A percentile compares a stretch with the other conserved stretches of the same genome.
Evolutionary conservation across 1,140 invertebrate genomes (phyloP).

Genomic region (Ceratoteleas bidentatus): DNA sequence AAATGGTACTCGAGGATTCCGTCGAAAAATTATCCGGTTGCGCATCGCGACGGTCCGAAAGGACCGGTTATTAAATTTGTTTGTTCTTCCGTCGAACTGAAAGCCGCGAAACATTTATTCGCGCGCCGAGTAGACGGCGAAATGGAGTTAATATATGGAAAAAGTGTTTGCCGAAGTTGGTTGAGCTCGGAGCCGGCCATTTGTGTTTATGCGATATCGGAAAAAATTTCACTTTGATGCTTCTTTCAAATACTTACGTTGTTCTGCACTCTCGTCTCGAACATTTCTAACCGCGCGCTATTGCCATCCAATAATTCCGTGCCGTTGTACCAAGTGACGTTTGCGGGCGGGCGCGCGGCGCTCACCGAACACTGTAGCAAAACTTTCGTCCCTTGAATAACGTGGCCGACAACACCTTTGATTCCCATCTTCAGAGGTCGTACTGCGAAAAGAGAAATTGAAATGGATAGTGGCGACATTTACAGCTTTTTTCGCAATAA

Average conservation of each 20-base stretch:
- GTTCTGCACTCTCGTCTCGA: constrained; percentile 74
- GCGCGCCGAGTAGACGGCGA: neutral
- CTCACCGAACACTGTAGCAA: constrained; percentile 88
- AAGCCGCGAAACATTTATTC: no score
- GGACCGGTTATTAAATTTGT: no score
- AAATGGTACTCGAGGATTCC: no score
- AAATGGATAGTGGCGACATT: neutral
- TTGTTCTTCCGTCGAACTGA: no score
- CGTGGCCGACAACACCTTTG: constrained; percentile 87
- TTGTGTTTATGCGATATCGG: constrained; percentile 56
- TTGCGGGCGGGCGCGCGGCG: constrained; percentile 90
- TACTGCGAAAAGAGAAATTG: constrained; percentile 78
- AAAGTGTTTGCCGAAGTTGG: constrained; percentile 43
- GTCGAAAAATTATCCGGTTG: no score
- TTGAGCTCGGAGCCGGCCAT: constrained; percentile 33
- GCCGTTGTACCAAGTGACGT: constrained; percentile 91
- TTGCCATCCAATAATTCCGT: constrained; percentile 83
- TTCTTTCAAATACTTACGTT: constrained; percentile 75
- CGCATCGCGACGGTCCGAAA: no score
- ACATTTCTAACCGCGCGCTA: constrained; percentile 75
- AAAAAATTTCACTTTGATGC: constrained; percentile 53
- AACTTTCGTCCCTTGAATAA: constrained; percentile 89
- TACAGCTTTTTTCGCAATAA: neutral
- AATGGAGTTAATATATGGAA: constrained; percentile 45
- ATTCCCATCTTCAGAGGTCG: constrained; percentile 88